These are phyloP conservation scores for Isotomurus palustris DNA, from an alignment of 2,888 invertebrate genomes.

Conservation along the genomic window DNA sequence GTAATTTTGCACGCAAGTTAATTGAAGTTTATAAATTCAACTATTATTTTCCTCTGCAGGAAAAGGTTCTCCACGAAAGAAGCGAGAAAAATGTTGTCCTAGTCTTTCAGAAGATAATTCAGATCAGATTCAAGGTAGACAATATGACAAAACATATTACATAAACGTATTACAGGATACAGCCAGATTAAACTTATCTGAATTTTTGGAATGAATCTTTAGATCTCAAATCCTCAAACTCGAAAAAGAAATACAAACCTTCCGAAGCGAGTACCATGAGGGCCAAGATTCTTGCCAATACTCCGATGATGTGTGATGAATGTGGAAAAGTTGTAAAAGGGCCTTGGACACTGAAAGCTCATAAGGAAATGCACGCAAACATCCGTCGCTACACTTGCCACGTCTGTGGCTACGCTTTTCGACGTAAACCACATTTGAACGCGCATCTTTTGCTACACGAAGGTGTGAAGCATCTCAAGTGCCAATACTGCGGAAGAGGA, in stretches of 20 bases:
- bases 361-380: conserved; percentile 1
- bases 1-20: too few species aligned
- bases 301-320: conserved; percentile 6
- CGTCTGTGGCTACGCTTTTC: conserved; percentile 3
- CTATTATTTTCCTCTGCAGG: too few species aligned
- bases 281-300: conserved; percentile 1
- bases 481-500: conserved; percentile 10
- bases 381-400: neutral
- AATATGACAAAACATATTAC: too few species aligned
- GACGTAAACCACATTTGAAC: conserved; percentile 1
- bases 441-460: conserved; percentile 7
- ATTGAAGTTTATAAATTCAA: too few species aligned
- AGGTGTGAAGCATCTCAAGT: conserved; percentile 8
- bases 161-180: too few species aligned
- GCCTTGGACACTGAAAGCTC: neutral
- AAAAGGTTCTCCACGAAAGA: too few species aligned
- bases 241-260: neutral
- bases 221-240: too few species aligned
- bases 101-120: too few species aligned
- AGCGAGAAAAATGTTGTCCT: too few species aligned
- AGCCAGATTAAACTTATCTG: too few species aligned
- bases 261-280: neutral
- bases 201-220: too few species aligned
- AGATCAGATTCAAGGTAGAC: too few species aligned
- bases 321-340: conserved; percentile 7